Evolutionary conservation across 2,888 invertebrate genomes (phyloP).

Genomic region (Polyommatus iphigenia): DNA sequence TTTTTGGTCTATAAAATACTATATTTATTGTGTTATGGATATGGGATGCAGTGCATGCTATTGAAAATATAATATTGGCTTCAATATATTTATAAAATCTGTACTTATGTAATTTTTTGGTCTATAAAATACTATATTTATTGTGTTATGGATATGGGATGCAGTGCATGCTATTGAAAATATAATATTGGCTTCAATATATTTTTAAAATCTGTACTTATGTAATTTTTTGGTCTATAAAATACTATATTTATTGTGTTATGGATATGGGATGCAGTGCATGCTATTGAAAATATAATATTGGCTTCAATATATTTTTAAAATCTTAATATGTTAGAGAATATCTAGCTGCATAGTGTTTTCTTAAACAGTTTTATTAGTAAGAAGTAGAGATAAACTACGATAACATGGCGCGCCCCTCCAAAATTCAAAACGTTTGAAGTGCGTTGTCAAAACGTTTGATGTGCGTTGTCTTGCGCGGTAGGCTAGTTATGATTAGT

Average conservation of each 20-base stretch:
- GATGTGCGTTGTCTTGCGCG: too few species aligned
- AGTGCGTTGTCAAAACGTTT: too few species aligned
- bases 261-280: slow-evolving; percentile 48
- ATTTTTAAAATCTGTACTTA: too few species aligned
- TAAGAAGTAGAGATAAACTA: too few species aligned
- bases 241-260: neutral
- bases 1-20: neutral
- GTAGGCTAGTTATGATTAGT: too few species aligned
- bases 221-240: neutral
- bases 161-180: slow-evolving; percentile 45
- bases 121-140: neutral
- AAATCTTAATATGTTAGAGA: too few species aligned
- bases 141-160: slow-evolving; percentile 43
- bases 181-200: slow-evolving; percentile 52
- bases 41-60: slow-evolving; percentile 49
- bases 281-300: slow-evolving; percentile 42
- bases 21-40: slow-evolving; percentile 29
- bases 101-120: neutral
- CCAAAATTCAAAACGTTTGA: too few species aligned
- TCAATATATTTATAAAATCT: too few species aligned
- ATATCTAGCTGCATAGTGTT: too few species aligned
- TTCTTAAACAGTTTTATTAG: too few species aligned
- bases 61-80: slow-evolving; percentile 46
- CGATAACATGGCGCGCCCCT: too few species aligned
- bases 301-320: slow-evolving; percentile 49